Evolutionary conservation across 2,888 invertebrate genomes (phyloP).

Genomic region (Nemotelus pantherinus): DNA sequence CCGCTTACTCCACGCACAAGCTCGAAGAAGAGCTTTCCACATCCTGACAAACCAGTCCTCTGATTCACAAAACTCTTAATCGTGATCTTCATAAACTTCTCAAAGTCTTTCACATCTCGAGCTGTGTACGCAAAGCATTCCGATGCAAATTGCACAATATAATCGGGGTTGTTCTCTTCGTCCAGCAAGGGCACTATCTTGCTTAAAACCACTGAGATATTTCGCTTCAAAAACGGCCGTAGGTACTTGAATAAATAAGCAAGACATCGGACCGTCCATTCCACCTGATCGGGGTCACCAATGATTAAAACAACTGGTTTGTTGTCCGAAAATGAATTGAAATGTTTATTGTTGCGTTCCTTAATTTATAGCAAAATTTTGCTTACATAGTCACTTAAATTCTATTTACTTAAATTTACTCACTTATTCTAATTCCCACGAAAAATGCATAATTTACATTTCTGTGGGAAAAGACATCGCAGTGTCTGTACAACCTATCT

Average conservation of each 20-base stretch:
- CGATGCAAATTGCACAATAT: slow-evolving; percentile 92
- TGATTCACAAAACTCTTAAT: slow-evolving; percentile 73
- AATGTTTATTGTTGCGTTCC: no score
- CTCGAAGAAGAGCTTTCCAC: slow-evolving; percentile 89
- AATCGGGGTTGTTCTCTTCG: slow-evolving; percentile 76
- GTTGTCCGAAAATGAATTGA: no score
- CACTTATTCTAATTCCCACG: no score
- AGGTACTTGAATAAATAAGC: slow-evolving; percentile 92
- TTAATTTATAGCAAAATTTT: no score
- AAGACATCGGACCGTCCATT: slow-evolving; percentile 85
- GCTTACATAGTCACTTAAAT: no score
- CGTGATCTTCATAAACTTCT: slow-evolving; percentile 76
- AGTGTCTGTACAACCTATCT: no score
- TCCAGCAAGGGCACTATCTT: slow-evolving; percentile 80
- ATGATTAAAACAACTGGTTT: no score
- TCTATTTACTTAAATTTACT: no score
- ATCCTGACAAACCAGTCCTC: slow-evolving; percentile 78
- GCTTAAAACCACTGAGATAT: slow-evolving; percentile 78
- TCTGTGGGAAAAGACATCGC: no score
- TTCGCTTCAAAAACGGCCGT: slow-evolving; percentile 83
- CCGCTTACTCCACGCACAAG: slow-evolving; percentile 83
- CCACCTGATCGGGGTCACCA: slow-evolving; percentile 86
- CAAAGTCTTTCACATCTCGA: slow-evolving; percentile 84
- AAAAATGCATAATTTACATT: no score
- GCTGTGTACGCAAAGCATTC: slow-evolving; percentile 96